Evolutionary conservation across 2,888 invertebrate genomes (phyloP), one percentile per base, ranked within the genome.

Genomic region (Lochmaea capreae): DNA sequence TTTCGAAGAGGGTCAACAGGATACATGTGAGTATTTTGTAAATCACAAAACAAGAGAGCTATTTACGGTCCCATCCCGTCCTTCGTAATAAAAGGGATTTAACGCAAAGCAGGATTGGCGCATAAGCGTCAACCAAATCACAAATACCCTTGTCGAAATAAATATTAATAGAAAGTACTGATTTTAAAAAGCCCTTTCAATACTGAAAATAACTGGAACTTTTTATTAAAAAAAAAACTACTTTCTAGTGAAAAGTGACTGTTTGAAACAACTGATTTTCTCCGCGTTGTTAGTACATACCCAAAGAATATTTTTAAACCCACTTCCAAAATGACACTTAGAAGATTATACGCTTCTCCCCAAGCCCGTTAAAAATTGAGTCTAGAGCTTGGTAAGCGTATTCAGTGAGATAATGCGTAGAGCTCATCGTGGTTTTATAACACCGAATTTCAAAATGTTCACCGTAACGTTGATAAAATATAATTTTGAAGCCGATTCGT

Each of bases 1-100:
- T 61, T 61, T 61, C 39, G 16, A 39, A 39, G n/a, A 33, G 61
- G 61, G 61, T 61, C 61, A 61, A 61, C 61, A n/a, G 39, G 61
- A 9, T 39, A 61, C 61, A 61, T 61, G 58, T 14, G 61, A 61
- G 33, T 61, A 33, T 61, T 39, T 16, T 61, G 61, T 39, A 61
- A 61, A 61, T 39, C 61, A 61, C 61, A n/a, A 61, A 61, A 61
- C 61, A 61, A 61, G 42, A 61, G 16, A 61, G 39, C 61, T n/a
- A 61, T 61, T 61, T 61, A 33, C n/a, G 16, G 61, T 61, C n/a
- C 61, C n/a, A 39, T 61, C 39, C 39, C 61, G 16, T 61, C 58
- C 58, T 58, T 58, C 18, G 58, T 14, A 58, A 58, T 58, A 58
- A 58, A 58, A 58, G 26, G 26, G 58, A 26, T 22, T 26, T 22